Evolutionary conservation across 2,113 vertebrate genomes (phyloP).

Genomic region (Poeciliopsis prolifica): DNA sequence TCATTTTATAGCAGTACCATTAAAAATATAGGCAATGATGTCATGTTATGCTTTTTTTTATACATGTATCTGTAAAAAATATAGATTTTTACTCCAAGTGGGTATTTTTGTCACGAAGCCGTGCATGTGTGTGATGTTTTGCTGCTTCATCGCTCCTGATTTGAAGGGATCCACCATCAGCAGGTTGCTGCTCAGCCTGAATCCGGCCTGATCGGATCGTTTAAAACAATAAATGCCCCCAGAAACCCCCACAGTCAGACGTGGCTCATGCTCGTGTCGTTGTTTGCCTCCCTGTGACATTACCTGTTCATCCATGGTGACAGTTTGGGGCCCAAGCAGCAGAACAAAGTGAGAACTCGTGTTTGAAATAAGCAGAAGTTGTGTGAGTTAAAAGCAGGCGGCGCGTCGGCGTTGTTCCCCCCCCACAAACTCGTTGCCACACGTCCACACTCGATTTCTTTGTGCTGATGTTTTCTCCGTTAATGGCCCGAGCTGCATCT

Average conservation of each 20-base stretch:
- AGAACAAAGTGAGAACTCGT: conserved; percentile 57
- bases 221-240: conserved; percentile 62
- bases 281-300: conserved; percentile 31
- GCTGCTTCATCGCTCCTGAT: background rate
- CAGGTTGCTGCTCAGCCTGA: background rate
- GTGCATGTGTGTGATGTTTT: background rate
- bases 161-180: background rate
- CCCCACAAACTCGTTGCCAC: conserved; percentile 7
- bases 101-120: too few species aligned
- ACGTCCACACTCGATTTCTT: conserved; percentile 17
- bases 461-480: conserved; percentile 68
- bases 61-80: too few species aligned
- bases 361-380: conserved; percentile 33
- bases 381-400: conserved; percentile 29
- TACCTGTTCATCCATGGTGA: conserved; percentile 21
- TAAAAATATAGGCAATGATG: background rate
- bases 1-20: background rate
- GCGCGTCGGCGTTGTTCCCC: conserved; percentile 39
- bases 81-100: too few species aligned
- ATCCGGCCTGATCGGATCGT: background rate
- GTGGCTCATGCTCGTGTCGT: conserved; percentile 6
- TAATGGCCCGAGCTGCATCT: conserved; percentile 67
- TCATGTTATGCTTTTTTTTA: too few species aligned
- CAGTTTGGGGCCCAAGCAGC: conserved; percentile 11
- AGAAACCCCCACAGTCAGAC: conserved; percentile 68